Base-by-base conservation (phyloP, 2,888 invertebrate species). In the Eilema griseolum region DNA sequence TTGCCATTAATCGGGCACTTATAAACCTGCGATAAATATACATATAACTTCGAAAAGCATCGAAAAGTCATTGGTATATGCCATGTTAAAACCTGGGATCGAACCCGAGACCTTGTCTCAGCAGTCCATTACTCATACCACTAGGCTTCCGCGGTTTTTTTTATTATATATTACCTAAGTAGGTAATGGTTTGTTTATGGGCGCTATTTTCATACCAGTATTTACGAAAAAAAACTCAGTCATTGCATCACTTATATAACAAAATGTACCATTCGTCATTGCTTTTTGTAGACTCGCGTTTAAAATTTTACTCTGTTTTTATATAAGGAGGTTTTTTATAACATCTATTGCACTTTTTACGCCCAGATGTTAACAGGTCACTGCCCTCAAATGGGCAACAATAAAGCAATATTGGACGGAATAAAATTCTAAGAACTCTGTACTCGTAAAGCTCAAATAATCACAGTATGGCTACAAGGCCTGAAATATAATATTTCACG, bases 281-380 rank as follows among this genome's bases (percentile, higher is more conserved):
- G 24, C 41, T 62, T 62, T 62, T 62, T 62, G n/a, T 37, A 37
- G 5, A 4, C 24, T 20, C 65, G 23, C 23, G 52, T 31, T 23
- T 14, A 65, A 3, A 28, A 33, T n/a, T 33, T 61, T 61, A 33
- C 26, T 23, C 16, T 33, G 26, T 68, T 68, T 61, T 57, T 37
- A 24, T 56, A 5, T 37, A 59, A 20, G 59, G 20, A 16, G 37
- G 16, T 20, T 64, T 69, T 64, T 23, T 23, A n/a, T 14, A 26
- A 62, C 62, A n/a, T 24, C 61, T 24, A 67, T 59, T 79, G 67
- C 65, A 72, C 37, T 75, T 76, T 73, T 72, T 73, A 59, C 69
- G 28, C 23, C 56, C 60, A 68, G 65, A 73, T 52, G 56, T 65
- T 67, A 71, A 46, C 69, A n/a, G 71, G 74, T 67, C 72, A 70